Base-by-base conservation (phyloP, 1,140 invertebrate species). In the Chrysoperla carnea region DNA sequence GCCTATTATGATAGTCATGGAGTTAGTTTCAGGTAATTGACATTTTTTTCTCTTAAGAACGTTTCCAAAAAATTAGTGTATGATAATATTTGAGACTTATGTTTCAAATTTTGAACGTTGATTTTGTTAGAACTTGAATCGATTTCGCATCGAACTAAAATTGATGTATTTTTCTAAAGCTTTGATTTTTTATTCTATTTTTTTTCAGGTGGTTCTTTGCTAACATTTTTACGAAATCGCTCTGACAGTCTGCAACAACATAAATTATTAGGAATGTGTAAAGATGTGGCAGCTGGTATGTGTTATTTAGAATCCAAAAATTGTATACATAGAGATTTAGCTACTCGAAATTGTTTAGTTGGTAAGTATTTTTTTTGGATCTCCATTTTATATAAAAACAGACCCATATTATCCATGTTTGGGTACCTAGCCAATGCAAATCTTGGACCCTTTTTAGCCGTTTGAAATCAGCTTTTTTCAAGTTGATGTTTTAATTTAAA, bases 1-100 rank as follows among this genome's bases (percentile, higher is more conserved):
- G 54, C 94, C 94, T 0, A 93, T 98, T 39, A 96, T 97, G 92
- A 96, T 98, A 55, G 88, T 97, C 14, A 95, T 98, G 91, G 93
- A 98, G 66, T 69, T 93, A 42, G 89, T 95, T n/a, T 76, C 83
- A 50, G 88, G 88, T 87, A 61, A 57, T 52, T 46, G 35, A 36
- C 49, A 23, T 23, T 23, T 23, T 31, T 47, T 45, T 51, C 42
- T 29, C 13, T 27, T 46, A n/a, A 46, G 15, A 23, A 28, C 33
- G 37, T n/a, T 6, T 33, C 8, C 15, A 2, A 29, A 39, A n/a
- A 39, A 11, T n/a, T 31, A 29, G 31, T 44, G 15, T n/a, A n/a
- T n/a, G n/a, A n/a, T n/a, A n/a, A n/a, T n/a, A 12, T 17, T 41
- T 0, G 35, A 33, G 14, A 42, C 29, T 33, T 14, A 15, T 1